Base-by-base conservation (phyloP, 2,113 vertebrate species). In the Sciurus niger region DNA sequence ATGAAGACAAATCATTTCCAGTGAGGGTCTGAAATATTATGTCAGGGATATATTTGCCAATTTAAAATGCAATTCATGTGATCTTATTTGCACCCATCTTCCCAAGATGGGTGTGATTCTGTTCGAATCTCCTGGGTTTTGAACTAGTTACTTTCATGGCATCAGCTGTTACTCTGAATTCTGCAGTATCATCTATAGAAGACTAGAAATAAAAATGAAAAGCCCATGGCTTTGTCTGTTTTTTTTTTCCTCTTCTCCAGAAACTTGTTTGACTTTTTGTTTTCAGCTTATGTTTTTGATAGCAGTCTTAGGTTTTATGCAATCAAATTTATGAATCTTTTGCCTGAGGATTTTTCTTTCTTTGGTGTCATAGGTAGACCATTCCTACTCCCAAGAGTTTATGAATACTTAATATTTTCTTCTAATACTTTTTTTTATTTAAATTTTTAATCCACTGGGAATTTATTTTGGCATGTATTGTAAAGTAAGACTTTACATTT, bases 101-200 rank as follows among this genome's bases (percentile, higher is more conserved):
- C 70, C 43, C 68, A 93, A 87, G 77, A 58, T 58, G 20, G 20
- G 20, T 58, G 55, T 22, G 55, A 22, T 22, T 58, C 99, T 0
- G 99, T 99, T 98, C 99, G 99, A 97, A 99, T 97, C 98, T 99
- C 99, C 40, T 99, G 99, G 12, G 98, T 98, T 63, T 99, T 99
- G 98, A 99, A 99, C 99, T 99, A 60, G 99, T 99, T 94, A 99
- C 99, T 97, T 99, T 99, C 99, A 99, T 99, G 96, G 99, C 99
- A 55, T 99, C 99, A 0, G 99, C 98, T 0, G 99, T 99, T 0
- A 99, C 99, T 98, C 99, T 99, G 98, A 99, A 99, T 79, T 99
- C 99, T 0, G 99, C 99, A 16, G 98, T 98, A 0, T 99, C 99
- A 0, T 99, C 99, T 97, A 99, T 99, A 96, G 98, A 98, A 2